Percentiles rank a stretch among this genome's conserved stretches.
These are phyloP conservation scores for Cydia fagiglandana DNA, from an alignment of 1,140 invertebrate genomes.

Conservation along the genomic window DNA sequence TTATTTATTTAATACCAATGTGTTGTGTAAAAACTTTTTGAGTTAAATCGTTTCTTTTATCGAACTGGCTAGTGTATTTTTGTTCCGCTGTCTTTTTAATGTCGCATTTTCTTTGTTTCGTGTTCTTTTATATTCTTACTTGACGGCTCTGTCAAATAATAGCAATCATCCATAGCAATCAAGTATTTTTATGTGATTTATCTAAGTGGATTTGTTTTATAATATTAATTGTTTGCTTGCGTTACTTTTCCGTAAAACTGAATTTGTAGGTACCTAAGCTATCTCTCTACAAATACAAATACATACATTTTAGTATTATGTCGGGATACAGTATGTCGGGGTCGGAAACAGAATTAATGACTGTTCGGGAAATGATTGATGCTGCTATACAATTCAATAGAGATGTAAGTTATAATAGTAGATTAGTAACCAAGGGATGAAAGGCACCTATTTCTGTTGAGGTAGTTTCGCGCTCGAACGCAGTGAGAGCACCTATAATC, in stretches of 20 bases:
- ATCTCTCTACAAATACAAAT: neutral
- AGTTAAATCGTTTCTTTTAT: too few relatives aligned
- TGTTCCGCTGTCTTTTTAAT: too few relatives aligned
- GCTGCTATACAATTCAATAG: neutral
- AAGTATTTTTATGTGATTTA: neutral
- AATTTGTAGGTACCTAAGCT: neutral
- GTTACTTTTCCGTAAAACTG: neutral
- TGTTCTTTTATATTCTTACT: too few relatives aligned
- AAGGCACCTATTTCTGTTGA: too few relatives aligned
- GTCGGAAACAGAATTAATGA: neutral
- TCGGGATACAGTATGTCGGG: neutral
- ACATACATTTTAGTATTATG: neutral
- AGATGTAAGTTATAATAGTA: neutral
- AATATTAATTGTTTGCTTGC: neutral
- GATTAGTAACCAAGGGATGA: too few relatives aligned
- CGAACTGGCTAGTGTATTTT: neutral
- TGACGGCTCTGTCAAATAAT: too few relatives aligned
- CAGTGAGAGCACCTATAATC: too few relatives aligned
- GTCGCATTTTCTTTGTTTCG: too few relatives aligned
- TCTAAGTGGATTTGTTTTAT: neutral
- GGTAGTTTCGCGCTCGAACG: too few relatives aligned
- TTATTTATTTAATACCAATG: too few relatives aligned
- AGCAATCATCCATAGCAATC: too few relatives aligned
- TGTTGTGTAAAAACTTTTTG: too few relatives aligned
- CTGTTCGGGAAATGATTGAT: conserved; percentile 13